Base-by-base conservation (phyloP, 2,797 vertebrate genomes). In the Buceros bicornis region DNA sequence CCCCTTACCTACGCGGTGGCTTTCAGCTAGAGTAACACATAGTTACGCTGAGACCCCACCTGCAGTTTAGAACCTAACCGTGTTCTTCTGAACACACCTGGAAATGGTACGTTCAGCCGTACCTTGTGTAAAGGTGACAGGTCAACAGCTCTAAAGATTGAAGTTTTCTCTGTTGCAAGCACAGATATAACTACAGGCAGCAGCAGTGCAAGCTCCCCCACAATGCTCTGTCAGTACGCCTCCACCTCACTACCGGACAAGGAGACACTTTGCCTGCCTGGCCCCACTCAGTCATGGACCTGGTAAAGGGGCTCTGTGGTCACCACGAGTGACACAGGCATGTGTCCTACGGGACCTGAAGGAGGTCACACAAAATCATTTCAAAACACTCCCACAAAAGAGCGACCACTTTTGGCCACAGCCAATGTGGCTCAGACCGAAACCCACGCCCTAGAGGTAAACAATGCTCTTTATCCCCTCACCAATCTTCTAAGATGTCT, bases 401-500 rank as follows among this genome's bases (percentile, higher is more conserved):
- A 61, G 58, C 11, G 65, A 89, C 77, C 53, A 6, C 84, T 95
- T 86, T 66, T 86, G 90, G 73, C 70, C 85, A 71, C 81, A 37
- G 89, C 82, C 91, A 58, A 64, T 51, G 56, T 82, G 76, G 69
- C 95, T 87, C 85, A 91, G 84, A 82, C 13, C 47, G 19, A 76
- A 76, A 92, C 91, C 69, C 95, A 62, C n/a, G 19, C 85, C 48
- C 85, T 77, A 81, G 58, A 97, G 62, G 79, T 72, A 64, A 82
- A 82, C 45, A 90, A 84, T 60, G 90, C 76, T 94, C 82, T 71
- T 96, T 42, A 80, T 89, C 91, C 86, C 91, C 92, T 96, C 74
- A 65, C 77, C 95, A 87, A 77, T 65, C 93, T 94, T 94, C 89
- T 94, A 83, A 58, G 67, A 53, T 65, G 81, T 54, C 40, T 85